Percentiles rank a stretch among this genome's conserved stretches.
Conservation (phyloP, 2,888 invertebrate species). For the Chymomyza amoena region DNA sequence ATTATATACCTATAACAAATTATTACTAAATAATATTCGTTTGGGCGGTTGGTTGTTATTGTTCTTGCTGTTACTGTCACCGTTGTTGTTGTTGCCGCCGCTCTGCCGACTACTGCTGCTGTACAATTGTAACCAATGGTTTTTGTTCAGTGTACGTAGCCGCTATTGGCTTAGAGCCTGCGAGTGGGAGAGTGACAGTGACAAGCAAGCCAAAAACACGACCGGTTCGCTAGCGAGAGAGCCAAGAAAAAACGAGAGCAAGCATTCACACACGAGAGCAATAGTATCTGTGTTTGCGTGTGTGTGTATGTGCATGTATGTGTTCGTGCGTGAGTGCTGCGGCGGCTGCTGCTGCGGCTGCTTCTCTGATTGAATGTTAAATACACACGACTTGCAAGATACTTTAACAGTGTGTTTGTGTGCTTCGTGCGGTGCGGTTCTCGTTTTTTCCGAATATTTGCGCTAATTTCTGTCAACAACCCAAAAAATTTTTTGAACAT, state of each 20-base stretch:
- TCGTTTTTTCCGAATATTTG: constrained; percentile 58
- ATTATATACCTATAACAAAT: neutral
- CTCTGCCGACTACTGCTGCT: constrained; percentile 68
- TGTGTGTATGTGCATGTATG: constrained; percentile 17
- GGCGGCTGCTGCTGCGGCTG: constrained; percentile 14
- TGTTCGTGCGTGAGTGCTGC: constrained; percentile 17
- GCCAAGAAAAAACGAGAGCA: constrained; percentile 41
- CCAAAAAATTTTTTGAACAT: constrained; percentile 36
- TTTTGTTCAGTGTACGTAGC: constrained; percentile 62
- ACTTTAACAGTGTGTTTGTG: constrained; percentile 70
- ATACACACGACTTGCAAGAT: constrained; percentile 66
- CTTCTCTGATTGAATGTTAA: constrained; percentile 55
- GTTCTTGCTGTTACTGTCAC: constrained; percentile 39
- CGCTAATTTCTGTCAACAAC: constrained; percentile 70
- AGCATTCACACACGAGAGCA: constrained; percentile 1
- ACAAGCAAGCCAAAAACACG: constrained; percentile 17
- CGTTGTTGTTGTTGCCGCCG: constrained; percentile 71
- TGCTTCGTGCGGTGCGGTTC: constrained; percentile 75
- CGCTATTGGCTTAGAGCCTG: neutral
- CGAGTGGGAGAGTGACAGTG: constrained; percentile 32
- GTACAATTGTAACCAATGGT: constrained; percentile 35
- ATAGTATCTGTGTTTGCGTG: constrained; percentile 2
- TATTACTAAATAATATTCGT: neutral
- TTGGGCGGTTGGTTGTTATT: constrained; percentile 40
- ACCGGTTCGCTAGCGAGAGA: constrained; percentile 28